Evolutionary conservation across 2,888 invertebrate species (phyloP), one percentile per base, ranked within the genome.

Genomic region (Ctenicera cuprea): DNA sequence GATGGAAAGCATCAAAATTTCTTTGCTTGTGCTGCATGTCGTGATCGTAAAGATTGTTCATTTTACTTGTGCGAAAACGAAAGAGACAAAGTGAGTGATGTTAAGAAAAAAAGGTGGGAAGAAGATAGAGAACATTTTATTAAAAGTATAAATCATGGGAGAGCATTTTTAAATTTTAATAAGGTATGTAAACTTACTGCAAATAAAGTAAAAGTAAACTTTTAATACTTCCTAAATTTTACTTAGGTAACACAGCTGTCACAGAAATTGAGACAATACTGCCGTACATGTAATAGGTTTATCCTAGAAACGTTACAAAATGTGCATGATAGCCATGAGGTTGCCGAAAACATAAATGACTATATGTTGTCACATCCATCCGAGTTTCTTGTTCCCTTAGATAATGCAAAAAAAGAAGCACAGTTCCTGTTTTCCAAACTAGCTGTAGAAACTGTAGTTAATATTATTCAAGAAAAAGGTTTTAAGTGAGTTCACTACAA

Each of bases 11-110:
- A 89, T 66, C 88, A 89, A 43, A 88, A 89, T 77, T 97, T 92
- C 87, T 97, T 90, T 86, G 93, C 94, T 0, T 97, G 97, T 86
- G 92, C 97, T 0, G 94, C 95, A 0, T 95, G 94, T 84, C 90
- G 97, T 69, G 93, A 95, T 82, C 90, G 93, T 75, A 94, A 94
- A 82, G 89, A 92, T 9, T 97, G 97, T 82, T 88, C 89, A 2
- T 93, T 95, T 83, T 93, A 92, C 80, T 89, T 93, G 26, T 87
- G 87, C 82, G 87, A 88, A 71, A 88, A 90, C 78, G 89, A 89
- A 69, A 75, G 77, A 33, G 85, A 88, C 0, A 89, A 90, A 79
- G 85, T 86, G 1, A 82, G 83, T 12, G 82, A 86, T 65, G 73
- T 80, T 5, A 87, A 87, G 72, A 80, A 83, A 66, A 77, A 88